These are phyloP conservation scores for Lepidochitona cinerea DNA, from an alignment of 2,888 invertebrate species.

Conservation along the genomic window DNA sequence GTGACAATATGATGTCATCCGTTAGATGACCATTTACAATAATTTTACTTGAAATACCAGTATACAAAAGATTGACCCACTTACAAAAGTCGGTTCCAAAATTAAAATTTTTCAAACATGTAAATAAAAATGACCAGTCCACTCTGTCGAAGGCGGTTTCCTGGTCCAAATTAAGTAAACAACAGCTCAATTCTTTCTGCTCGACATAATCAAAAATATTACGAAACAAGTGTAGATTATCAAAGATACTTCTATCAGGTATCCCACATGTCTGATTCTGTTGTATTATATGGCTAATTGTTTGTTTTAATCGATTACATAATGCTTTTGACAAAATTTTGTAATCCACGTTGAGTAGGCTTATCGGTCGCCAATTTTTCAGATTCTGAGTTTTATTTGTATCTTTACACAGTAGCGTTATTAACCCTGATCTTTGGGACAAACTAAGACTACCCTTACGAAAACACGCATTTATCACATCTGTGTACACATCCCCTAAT, in stretches of 20 bases:
- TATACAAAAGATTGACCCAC: slow-evolving; percentile 28
- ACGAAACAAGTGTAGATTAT: slow-evolving; percentile 34
- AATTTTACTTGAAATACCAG: not conserved
- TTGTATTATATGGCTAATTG: slow-evolving; percentile 26
- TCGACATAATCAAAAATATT: slow-evolving; percentile 35
- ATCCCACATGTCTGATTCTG: slow-evolving; percentile 36
- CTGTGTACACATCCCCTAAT: slow-evolving; percentile 14
- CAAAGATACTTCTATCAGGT: slow-evolving; percentile 34
- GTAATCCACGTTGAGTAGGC: slow-evolving; percentile 34
- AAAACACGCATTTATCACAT: slow-evolving; percentile 16
- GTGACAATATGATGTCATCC: not conserved
- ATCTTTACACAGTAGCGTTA: slow-evolving; percentile 36
- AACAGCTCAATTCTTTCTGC: slow-evolving; percentile 25
- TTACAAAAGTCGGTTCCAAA: slow-evolving; percentile 1
- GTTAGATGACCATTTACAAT: slow-evolving; percentile 1
- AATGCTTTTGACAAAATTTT: slow-evolving; percentile 38
- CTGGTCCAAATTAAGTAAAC: slow-evolving; percentile 37
- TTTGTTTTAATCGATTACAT: slow-evolving; percentile 22
- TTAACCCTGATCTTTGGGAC: slow-evolving; percentile 16
- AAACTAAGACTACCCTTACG: slow-evolving; percentile 13
- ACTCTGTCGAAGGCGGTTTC: slow-evolving; percentile 44
- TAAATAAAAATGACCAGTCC: slow-evolving; percentile 31
- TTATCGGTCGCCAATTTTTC: slow-evolving; percentile 39
- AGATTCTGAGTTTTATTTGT: slow-evolving; percentile 17
- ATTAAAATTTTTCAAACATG: slow-evolving; percentile 30